phyloP scores from a whole-genome alignment of 1,140 invertebrate species.

The Sarcophaga bullata region DNA sequence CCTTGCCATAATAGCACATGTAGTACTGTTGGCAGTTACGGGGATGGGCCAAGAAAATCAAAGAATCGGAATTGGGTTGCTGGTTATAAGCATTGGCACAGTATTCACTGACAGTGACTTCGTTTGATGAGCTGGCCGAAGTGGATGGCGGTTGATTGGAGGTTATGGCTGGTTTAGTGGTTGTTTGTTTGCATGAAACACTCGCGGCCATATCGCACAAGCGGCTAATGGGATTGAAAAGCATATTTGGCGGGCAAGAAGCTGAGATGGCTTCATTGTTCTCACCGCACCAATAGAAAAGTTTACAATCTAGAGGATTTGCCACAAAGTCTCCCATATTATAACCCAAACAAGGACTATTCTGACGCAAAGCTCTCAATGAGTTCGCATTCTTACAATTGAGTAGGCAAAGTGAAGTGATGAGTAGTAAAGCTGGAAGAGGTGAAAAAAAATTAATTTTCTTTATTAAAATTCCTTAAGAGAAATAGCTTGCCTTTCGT shows the following conservation, averaged over 20 bases:
- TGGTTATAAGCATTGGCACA: constrained; percentile 48
- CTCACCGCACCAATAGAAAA: constrained; percentile 59
- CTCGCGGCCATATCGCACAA: constrained; percentile 55
- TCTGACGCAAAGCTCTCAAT: constrained; percentile 20
- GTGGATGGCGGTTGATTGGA: neutral
- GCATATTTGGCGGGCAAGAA: constrained; percentile 57
- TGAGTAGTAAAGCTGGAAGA: neutral
- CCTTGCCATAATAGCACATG: constrained; percentile 62
- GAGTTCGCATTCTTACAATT: too few relatives aligned
- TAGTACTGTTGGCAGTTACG: constrained; percentile 55
- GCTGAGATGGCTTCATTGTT: constrained; percentile 57
- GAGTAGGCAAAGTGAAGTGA: neutral
- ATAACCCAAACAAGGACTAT: constrained; percentile 50
- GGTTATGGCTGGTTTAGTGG: neutral
- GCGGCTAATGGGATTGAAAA: constrained; percentile 56
- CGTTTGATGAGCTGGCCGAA: neutral
- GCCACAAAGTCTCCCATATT: constrained; percentile 55
- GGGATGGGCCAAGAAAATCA: constrained; percentile 56
- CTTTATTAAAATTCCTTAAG: neutral
- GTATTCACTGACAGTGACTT: constrained; percentile 42
- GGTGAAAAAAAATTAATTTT: neutral
- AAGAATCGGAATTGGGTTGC: constrained; percentile 48
- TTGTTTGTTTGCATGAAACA: constrained; percentile 47
- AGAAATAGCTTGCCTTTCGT: too few relatives aligned
- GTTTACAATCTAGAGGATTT: constrained; percentile 55